Base-by-base conservation (phyloP, 2,888 invertebrate species). In the Rhodophaea formosa region DNA sequence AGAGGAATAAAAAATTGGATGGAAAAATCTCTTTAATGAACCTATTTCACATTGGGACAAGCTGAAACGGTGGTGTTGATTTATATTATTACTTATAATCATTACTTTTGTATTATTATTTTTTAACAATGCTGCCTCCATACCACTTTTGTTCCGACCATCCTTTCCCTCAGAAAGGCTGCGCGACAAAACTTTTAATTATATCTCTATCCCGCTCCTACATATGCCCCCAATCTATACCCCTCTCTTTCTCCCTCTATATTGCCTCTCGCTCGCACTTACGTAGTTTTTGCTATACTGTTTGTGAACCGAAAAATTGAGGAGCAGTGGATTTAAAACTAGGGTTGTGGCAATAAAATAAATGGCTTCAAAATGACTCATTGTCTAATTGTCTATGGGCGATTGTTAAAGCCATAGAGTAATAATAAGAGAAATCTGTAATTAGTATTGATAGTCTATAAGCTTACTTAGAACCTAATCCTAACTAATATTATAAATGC, bases 121-220 rank as follows among this genome's bases (percentile, higher is more conserved):
- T 23, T 3, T 23, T 23, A 3, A 5, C 23, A 2, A 23, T 23
- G 23, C 23, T 23, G 23, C 2, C 23, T 23, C 23, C 23, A 23
- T 23, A 5, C 2, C 23, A 23, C 23, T 60, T 7, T 12, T 75
- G 64, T 68, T 49, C 77, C 62, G 61, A 60, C 78, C 79, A 78
- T 80, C 82, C 79, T 80, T 85, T 83, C 86, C 87, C 87, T 85
- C 83, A 75, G 82, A 84, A 86, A 87, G 83, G 83, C 80, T 77
- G 84, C 83, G 87, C 89, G 89, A 89, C 88, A 88, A 90, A 89
- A 90, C 84, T 90, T 90, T 90, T 90, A 88, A 90, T 89, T 89
- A 88, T 90, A 90, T 88, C 68, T 62, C 80, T 56, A 39, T 84
- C 84, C 67, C 79, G 1, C 62, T 86, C 77, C 0, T 67, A 59